phyloP scores from a whole-genome alignment of 2,113 vertebrate species.

The Callorhinus ursinus region DNA sequence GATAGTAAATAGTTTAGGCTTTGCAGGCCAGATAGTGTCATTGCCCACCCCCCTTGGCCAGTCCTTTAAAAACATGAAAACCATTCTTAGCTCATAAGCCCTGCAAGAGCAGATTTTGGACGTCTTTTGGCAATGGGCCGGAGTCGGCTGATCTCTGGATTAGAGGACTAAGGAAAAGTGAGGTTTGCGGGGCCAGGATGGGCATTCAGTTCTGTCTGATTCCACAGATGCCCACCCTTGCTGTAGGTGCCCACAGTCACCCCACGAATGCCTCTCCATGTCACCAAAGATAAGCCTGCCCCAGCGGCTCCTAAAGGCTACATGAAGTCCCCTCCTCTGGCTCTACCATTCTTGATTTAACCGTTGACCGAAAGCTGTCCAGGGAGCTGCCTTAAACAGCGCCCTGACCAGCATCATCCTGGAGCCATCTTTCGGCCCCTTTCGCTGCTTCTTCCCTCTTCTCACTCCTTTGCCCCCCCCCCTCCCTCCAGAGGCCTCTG shows the following conservation, averaged over 20 bases:
- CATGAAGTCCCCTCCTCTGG: background rate
- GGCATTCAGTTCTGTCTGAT: background rate
- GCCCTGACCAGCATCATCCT: background rate
- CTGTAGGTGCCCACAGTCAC: background rate
- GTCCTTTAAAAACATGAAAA: background rate
- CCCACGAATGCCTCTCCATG: background rate
- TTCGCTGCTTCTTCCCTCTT: background rate
- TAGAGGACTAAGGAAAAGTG: background rate
- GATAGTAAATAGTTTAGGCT: background rate
- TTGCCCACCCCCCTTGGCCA: too few species aligned
- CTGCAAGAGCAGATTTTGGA: background rate
- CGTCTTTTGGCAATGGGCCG: background rate
- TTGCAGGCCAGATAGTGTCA: background rate
- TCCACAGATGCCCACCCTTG: background rate
- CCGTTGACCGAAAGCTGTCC: background rate
- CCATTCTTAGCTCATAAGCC: background rate
- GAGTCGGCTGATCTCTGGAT: too few species aligned
- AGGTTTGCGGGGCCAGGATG: background rate
- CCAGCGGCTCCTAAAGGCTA: background rate
- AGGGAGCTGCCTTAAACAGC: background rate
- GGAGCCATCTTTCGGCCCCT: background rate
- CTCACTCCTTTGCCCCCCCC: background rate
- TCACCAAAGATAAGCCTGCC: background rate
- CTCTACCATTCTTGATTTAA: background rate
- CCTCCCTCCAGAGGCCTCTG: slow-evolving; percentile 82